Evolutionary conservation across 2,888 invertebrate genomes (phyloP).

Genomic region (Tenthredo livida): DNA sequence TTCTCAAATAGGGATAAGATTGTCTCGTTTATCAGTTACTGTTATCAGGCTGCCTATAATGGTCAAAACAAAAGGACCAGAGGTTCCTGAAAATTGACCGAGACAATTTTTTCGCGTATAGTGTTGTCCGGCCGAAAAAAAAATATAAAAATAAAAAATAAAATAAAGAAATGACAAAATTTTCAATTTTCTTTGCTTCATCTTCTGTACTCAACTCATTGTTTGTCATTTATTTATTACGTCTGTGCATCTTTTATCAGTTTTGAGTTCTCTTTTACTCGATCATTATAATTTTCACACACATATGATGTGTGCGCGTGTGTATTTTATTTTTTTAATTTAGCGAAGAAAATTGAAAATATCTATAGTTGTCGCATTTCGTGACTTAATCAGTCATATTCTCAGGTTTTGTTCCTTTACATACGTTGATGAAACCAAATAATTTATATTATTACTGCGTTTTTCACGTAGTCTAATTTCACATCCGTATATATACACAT

Average conservation of each 20-base stretch:
- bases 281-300: slow-evolving; percentile 61
- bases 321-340: slow-evolving; percentile 1
- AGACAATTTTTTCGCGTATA: not conserved
- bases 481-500: not conserved
- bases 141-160: slow-evolving; percentile 23
- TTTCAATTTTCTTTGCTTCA: slow-evolving; percentile 7
- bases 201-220: not conserved
- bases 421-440: slow-evolving; percentile 62
- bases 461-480: slow-evolving; percentile 11
- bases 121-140: not conserved
- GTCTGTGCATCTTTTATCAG: not conserved
- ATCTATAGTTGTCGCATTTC: slow-evolving; percentile 29
- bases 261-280: slow-evolving; percentile 44
- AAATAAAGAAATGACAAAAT: slow-evolving; percentile 22
- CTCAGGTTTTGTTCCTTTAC: slow-evolving; percentile 59
- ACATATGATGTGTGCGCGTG: slow-evolving; percentile 52
- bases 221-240: slow-evolving; percentile 33
- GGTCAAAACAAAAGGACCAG: not conserved
- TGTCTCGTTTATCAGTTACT: not conserved
- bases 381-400: slow-evolving; percentile 32
- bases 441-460: slow-evolving; percentile 62
- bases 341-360: slow-evolving; percentile 39
- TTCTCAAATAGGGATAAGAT: not conserved
- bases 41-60: not conserved
- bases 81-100: not conserved